Conservation (phyloP, 1,140 invertebrate genomes). For the Drosophila tristis region DNA sequence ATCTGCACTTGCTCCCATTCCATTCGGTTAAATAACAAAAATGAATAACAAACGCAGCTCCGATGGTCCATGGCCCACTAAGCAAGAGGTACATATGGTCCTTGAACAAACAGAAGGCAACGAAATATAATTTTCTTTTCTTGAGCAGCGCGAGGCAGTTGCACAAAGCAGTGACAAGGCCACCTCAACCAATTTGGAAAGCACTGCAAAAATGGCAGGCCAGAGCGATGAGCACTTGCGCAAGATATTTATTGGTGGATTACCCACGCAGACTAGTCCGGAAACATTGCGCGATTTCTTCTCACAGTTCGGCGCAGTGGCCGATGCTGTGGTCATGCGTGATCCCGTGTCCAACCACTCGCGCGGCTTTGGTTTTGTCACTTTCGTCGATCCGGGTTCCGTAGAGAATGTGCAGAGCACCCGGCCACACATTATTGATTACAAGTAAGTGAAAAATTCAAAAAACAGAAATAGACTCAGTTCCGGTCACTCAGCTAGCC, state of each 20-base stretch:
- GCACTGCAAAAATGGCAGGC: neutral
- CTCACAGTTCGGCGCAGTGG: constrained; percentile 48
- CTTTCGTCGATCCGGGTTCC: constrained; percentile 38
- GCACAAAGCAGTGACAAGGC: no score
- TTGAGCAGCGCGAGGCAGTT: no score
- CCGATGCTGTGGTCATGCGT: constrained; percentile 69
- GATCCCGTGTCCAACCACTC: constrained; percentile 64
- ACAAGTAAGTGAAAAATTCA: constrained; percentile 77
- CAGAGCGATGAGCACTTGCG: constrained; percentile 59
- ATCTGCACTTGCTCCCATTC: no score
- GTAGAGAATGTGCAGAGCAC: constrained; percentile 63
- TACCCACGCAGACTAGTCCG: constrained; percentile 49
- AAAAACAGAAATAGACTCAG: no score
- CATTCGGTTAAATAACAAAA: no score
- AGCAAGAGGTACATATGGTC: no score
- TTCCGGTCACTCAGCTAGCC: no score
- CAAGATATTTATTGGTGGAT: constrained; percentile 70
- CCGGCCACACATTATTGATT: constrained; percentile 59
- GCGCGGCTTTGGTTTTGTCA: constrained; percentile 69
- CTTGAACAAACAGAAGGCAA: no score
- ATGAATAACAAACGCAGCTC: no score
- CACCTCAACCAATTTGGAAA: neutral
- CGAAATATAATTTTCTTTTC: no score
- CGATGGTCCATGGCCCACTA: no score
- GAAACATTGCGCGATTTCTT: constrained; percentile 51